Base-by-base conservation (phyloP, 1,140 invertebrate genomes). In the Bursaphelenchus mucronatus region DNA sequence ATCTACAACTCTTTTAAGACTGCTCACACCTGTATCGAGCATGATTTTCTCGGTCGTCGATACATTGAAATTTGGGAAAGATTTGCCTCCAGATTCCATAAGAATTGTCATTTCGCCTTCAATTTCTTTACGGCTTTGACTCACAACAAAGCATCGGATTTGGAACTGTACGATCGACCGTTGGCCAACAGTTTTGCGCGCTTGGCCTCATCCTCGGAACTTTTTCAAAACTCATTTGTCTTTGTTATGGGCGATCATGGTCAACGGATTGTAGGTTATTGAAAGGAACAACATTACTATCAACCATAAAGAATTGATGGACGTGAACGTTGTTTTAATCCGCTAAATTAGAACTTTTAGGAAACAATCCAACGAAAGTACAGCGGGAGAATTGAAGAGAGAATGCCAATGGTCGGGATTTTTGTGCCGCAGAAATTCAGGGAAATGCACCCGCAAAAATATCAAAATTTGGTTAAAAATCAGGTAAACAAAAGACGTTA, bases 231-330 rank as follows among this genome's bases (percentile, higher is more conserved):
- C 56, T 82, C 82, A 0, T 58, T 84, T 15, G 67, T 84, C 10
- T 68, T 84, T 17, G 66, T 83, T 8, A 81, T 84, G 77, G 81
- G 78, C 10, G 83, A 84, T 62, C 83, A 84, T 69, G 83, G 83
- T 3, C 75, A 76, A n/a, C 15, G 75, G 47, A 78, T 76, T 56
- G 74, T 76, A 41, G 46, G 50, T 41, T 63, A 1, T 10, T 17
- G 17, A 0, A 19, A 15, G 5, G 8, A 63, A 21, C 0, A 40
- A n/a, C 21, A 8, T 6, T 17, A 64, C 17, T 15, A 13, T 17
- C 13, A 8, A 49, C 1, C 46, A 49, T 15, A 49, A n/a, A 13
- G 2, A 13, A 49, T 49, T 49, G 17, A 49, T 49, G 41, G 11
- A 15, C 1, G 8, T 43, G 10, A 2, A 30, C 30, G 30, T 30